Evolutionary conservation across 2,888 invertebrate species (phyloP).

Genomic region (Ichneumoninae sp.): DNA sequence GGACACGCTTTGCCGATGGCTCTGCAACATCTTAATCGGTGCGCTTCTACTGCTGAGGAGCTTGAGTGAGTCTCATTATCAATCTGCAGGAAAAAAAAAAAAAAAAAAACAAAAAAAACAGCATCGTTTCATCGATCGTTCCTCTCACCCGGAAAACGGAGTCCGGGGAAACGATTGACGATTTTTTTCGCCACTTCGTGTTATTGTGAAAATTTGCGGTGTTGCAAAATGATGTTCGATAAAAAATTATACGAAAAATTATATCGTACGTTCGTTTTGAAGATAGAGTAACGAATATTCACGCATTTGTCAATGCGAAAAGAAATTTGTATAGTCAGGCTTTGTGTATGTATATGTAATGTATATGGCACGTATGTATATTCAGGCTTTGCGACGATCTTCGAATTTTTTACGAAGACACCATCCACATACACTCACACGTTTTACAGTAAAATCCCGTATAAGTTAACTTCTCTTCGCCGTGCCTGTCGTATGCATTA

Average conservation of each 20-base stretch:
- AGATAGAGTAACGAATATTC: no score
- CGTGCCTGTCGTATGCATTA: neutral
- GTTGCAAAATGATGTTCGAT: neutral
- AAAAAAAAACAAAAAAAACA: neutral
- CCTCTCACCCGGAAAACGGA: neutral
- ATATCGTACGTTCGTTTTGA: neutral
- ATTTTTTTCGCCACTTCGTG: conserved; percentile 9
- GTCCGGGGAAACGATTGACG: neutral
- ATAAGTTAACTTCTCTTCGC: conserved; percentile 5
- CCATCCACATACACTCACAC: conserved; percentile 24
- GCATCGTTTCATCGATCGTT: conserved; percentile 22
- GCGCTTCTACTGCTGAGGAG: conserved; percentile 75
- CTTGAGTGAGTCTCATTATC: conserved; percentile 77
- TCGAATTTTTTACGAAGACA: conserved; percentile 22
- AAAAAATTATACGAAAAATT: neutral
- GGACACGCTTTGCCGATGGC: conserved; percentile 78
- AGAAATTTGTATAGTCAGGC: neutral
- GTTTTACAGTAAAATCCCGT: neutral
- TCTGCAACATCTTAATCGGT: conserved; percentile 76
- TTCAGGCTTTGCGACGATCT: conserved; percentile 7
- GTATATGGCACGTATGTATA: conserved; percentile 3
- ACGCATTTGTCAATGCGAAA: neutral
- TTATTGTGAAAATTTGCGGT: neutral
- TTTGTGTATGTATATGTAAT: neutral
- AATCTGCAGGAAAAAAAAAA: conserved; percentile 31